phyloP scores from a whole-genome alignment of 2,113 vertebrate species.

The cat (Felis catus) region F.catus_Fca126_mat1.0 CM031419.1:75996001-75996500 shows the following conservation, averaged over 20 bases:
- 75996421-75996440: not conserved
- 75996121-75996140: not conserved
- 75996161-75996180: not conserved
- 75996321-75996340: not conserved
- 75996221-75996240: not conserved
- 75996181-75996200: not conserved
- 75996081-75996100: not conserved
- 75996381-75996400: not conserved
- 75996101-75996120: not conserved
- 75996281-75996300: not conserved
- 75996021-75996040: not conserved
- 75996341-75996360: not conserved
- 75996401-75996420: constrained; percentile 12
- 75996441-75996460: not conserved
- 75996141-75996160: not conserved
- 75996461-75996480: constrained; percentile 22
- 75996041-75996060: not conserved
- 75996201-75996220: not conserved
- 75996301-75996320: not conserved
- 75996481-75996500: not conserved
- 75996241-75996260: not conserved
- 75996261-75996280: not conserved
- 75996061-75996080: not conserved
- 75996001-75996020: not conserved
- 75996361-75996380: not conserved